Evolutionary conservation across 2,888 invertebrate species (phyloP), one percentile per base, ranked within the genome.

Genomic region (Hemithea aestivaria): DNA sequence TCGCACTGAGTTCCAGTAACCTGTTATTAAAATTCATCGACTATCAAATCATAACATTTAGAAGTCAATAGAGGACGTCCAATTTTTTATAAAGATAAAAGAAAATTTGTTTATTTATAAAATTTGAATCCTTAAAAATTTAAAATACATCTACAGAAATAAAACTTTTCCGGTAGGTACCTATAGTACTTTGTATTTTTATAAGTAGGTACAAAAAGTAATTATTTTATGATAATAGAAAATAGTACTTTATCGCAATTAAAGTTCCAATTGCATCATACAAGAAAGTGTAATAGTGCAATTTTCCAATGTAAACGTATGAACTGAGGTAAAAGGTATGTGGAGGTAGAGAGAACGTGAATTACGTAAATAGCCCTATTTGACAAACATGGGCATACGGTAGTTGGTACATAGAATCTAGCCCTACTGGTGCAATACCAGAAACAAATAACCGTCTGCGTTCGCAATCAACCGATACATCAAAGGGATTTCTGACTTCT

Each of bases 381-480:
- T 48, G 37, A 53, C 66, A 48, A 61, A 62, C 66, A 72, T 64
- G 64, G 68, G 38, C 58, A 62, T 53, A 33, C 21, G 8, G 40
- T 49, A 55, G 47, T n/a, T n/a, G n/a, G 47, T 48, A 16, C 5
- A 5, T 16, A 56, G 46, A 42, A 48, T 37, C 47, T 48, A 41
- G 48, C 20, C 35, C 40, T 45, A 34, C 43, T 64, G 48, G 50
- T 54, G 63, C 58, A 67, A 70, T 48, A 40, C 44, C 60, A 48
- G 49, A 55, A 42, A 42, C 40, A 40, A 42, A 52, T 49, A 60
- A 59, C 55, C 55, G 50, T 35, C 27, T 27, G 31, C 28, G 50
- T 35, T 28, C 30, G 31, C 28, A 21, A 50, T 61, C 58, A 66
- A 70, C 63, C 60, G 51, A 59, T 51, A 60, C 55, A 61, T 60